Percentiles rank a stretch among this genome's conserved stretches.
Conservation (phyloP, 2,888 invertebrate genomes). For the Cryptosula pallasiana region DNA sequence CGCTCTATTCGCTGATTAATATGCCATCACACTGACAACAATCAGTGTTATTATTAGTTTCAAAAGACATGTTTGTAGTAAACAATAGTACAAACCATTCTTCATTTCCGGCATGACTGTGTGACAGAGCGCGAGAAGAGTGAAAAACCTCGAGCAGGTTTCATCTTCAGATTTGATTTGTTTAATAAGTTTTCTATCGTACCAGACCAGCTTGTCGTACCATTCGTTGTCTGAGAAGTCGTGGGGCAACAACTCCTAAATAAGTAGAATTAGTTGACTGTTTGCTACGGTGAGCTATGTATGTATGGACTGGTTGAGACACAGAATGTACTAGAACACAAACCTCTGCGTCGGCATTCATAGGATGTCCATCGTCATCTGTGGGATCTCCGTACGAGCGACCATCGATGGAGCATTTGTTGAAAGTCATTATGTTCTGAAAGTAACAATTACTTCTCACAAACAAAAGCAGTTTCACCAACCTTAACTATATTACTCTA, state of each 20-base stretch:
- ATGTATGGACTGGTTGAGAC: too few relatives aligned
- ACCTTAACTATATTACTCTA: too few relatives aligned
- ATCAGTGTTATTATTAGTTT: too few relatives aligned
- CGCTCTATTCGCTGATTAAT: too few relatives aligned
- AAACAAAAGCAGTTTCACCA: too few relatives aligned
- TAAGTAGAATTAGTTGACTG: too few relatives aligned
- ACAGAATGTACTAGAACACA: constrained; percentile 38
- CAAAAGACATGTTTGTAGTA: too few relatives aligned
- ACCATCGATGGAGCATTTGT: constrained; percentile 94
- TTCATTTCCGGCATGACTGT: constrained; percentile 96
- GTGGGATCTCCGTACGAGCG: constrained; percentile 84
- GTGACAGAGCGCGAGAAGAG: constrained; percentile 88
- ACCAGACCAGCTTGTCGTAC: constrained; percentile 89
- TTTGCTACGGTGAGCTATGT: too few relatives aligned
- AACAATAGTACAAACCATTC: constrained; percentile 64
- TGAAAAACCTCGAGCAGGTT: constrained; percentile 80
- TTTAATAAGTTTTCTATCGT: constrained; percentile 77
- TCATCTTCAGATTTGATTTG: constrained; percentile 69
- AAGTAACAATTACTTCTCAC: too few relatives aligned
- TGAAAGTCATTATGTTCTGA: constrained; percentile 98
- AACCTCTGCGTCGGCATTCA: constrained; percentile 76
- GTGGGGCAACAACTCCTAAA: constrained; percentile 47
- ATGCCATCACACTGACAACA: too few relatives aligned
- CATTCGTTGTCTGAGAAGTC: constrained; percentile 92
- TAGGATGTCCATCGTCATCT: constrained; percentile 76